Percentiles rank a stretch among this genome's conserved stretches.
phyloP scores from a whole-genome alignment of 1,140 invertebrate genomes.

The Drosophila willistoni region DNA sequence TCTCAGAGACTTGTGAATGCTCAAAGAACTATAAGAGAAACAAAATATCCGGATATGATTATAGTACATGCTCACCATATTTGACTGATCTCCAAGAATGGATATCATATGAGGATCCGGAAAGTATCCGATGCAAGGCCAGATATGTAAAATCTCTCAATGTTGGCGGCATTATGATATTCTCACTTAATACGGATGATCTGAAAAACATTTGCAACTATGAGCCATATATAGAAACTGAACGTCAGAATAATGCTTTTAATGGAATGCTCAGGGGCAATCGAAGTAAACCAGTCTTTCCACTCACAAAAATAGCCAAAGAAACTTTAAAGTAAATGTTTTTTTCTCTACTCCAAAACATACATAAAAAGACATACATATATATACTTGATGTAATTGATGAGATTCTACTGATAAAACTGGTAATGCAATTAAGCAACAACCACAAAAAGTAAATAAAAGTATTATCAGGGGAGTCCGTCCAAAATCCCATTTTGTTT shows the following conservation, averaged over 20 bases:
- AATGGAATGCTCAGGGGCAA: neutral
- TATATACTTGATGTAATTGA: slow-evolving; percentile 6
- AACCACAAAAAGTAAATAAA: neutral
- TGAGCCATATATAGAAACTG: neutral
- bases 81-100: slow-evolving; percentile 90
- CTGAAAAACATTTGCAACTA: slow-evolving; percentile 78
- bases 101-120: slow-evolving; percentile 93
- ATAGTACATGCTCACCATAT: slow-evolving; percentile 91
- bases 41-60: slow-evolving; percentile 85
- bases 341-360: slow-evolving; percentile 19
- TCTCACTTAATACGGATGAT: slow-evolving; percentile 90
- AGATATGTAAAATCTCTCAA: slow-evolving; percentile 86
- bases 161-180: slow-evolving; percentile 90
- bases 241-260: neutral
- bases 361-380: slow-evolving; percentile 30
- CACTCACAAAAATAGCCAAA: slow-evolving; percentile 37
- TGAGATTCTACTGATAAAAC: neutral
- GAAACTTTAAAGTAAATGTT: slow-evolving; percentile 19
- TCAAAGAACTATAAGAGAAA: slow-evolving; percentile 84
- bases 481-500: too few species aligned
- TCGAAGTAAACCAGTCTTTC: slow-evolving; percentile 41
- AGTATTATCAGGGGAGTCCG: too few species aligned
- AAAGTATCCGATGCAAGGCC: slow-evolving; percentile 90
- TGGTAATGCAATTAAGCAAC: neutral
- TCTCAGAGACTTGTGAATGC: slow-evolving; percentile 88